Conservation (phyloP, 1,140 invertebrate genomes). For the honey bee (Apis mellifera) region DNA sequence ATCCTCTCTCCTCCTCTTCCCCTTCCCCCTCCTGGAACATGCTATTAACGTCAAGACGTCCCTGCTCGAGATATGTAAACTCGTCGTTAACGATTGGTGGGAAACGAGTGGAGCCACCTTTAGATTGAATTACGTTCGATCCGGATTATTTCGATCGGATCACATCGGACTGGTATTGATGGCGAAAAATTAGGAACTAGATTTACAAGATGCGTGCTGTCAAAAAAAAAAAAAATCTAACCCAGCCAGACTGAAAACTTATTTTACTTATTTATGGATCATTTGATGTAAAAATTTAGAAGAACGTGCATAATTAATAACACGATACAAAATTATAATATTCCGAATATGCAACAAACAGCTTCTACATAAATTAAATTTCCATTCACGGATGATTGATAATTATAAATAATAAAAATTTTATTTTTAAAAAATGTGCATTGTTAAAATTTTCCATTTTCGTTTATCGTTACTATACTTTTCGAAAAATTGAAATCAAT, state of each 20-base stretch:
- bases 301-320: no score
- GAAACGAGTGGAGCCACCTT: constrained; percentile 24
- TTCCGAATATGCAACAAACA: no score
- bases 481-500: constrained; percentile 32
- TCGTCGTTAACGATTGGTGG: constrained; percentile 41
- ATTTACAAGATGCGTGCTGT: not conserved
- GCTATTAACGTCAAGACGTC: constrained; percentile 61
- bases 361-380: no score
- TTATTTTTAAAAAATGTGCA: not conserved
- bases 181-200: constrained; percentile 13
- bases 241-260: no score
- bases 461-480: not conserved
- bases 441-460: not conserved
- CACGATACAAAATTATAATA: no score
- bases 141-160: constrained; percentile 51
- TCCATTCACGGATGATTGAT: no score
- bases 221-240: no score
- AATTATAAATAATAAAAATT: not conserved
- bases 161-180: constrained; percentile 2
- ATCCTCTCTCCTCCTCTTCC: not conserved
- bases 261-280: no score
- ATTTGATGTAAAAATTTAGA: no score
- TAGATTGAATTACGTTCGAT: not conserved
- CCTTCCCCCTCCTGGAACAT: constrained; percentile 17
- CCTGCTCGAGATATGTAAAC: not conserved